Conservation (phyloP, 2,888 invertebrate genomes). For the Lasioglossum morio region DNA sequence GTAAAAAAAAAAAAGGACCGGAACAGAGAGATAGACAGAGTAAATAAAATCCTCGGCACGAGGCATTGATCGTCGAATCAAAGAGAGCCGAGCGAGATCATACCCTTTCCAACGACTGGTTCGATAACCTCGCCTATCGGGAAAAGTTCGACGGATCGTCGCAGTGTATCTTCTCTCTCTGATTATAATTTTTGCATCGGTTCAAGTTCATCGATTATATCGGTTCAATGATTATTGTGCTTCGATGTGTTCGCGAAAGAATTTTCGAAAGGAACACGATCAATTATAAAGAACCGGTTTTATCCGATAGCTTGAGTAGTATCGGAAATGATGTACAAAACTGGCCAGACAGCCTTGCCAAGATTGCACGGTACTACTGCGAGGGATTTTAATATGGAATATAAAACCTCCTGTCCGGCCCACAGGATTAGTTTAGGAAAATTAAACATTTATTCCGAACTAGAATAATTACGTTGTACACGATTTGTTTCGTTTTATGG, state of each 20-base stretch:
- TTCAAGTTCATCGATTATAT: background rate
- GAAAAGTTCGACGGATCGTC: background rate
- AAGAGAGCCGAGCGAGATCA: constrained; percentile 2
- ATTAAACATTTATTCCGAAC: too few relatives aligned
- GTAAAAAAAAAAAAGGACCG: constrained; percentile 9
- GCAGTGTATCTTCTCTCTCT: background rate
- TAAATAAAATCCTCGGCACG: constrained; percentile 34
- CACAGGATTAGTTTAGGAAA: too few relatives aligned
- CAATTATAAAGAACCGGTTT: constrained; percentile 21
- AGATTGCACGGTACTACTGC: constrained; percentile 8
- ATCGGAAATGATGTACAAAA: constrained; percentile 2
- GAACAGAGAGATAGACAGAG: background rate
- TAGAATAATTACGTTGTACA: too few relatives aligned
- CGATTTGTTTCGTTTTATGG: too few relatives aligned
- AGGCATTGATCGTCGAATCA: constrained; percentile 18
- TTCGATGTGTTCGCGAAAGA: background rate
- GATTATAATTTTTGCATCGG: background rate
- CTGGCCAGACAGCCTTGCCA: constrained; percentile 29
- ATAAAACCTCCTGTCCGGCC: background rate
- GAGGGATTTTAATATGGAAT: background rate
- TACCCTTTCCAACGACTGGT: background rate
- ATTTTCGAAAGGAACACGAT: background rate
- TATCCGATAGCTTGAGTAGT: constrained; percentile 2
- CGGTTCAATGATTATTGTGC: background rate
- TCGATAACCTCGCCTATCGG: constrained; percentile 30